Evolutionary conservation across 2,113 vertebrate genomes (phyloP).

Genomic region (Seriola quinqueradiata): DNA sequence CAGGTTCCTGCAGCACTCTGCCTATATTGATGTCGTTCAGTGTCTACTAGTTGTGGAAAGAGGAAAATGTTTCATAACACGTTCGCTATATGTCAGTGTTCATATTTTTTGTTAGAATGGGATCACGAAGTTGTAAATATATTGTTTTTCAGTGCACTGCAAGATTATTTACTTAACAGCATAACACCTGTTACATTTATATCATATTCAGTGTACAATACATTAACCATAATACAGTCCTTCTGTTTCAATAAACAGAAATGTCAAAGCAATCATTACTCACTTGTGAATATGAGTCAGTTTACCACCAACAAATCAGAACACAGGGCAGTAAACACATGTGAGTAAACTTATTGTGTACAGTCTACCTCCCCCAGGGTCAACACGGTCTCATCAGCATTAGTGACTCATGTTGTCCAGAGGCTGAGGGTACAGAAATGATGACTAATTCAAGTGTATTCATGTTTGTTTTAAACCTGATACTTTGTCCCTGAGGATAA

Average conservation of each 20-base stretch:
- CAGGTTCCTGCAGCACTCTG: no score
- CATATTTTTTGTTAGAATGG: not conserved
- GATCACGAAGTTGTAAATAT: not conserved
- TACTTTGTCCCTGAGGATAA: not conserved
- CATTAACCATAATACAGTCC: not conserved
- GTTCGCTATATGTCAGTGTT: no score
- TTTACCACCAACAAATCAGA: slow-evolving; percentile 7
- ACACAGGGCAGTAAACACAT: slow-evolving; percentile 2
- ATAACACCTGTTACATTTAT: not conserved
- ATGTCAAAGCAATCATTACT: not conserved
- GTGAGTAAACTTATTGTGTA: slow-evolving; percentile 7
- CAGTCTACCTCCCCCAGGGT: slow-evolving; percentile 1
- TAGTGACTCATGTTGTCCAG: slow-evolving; percentile 51
- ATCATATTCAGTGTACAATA: slow-evolving; percentile 5
- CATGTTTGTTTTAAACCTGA: slow-evolving; percentile 40
- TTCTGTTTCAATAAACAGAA: not conserved
- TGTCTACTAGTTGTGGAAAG: no score
- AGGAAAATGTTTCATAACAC: no score
- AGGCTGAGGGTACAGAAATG: slow-evolving; percentile 14
- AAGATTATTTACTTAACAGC: no score
- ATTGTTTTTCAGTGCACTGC: no score
- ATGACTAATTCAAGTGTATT: slow-evolving; percentile 50
- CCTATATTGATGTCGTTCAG: no score
- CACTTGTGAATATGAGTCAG: not conserved
- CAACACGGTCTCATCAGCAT: slow-evolving; percentile 10